A percentile compares a stretch with the other conserved stretches of the same genome.
Evolutionary conservation across 2,888 invertebrate genomes (phyloP).

Genomic region (Zaprionus obscuricornis): DNA sequence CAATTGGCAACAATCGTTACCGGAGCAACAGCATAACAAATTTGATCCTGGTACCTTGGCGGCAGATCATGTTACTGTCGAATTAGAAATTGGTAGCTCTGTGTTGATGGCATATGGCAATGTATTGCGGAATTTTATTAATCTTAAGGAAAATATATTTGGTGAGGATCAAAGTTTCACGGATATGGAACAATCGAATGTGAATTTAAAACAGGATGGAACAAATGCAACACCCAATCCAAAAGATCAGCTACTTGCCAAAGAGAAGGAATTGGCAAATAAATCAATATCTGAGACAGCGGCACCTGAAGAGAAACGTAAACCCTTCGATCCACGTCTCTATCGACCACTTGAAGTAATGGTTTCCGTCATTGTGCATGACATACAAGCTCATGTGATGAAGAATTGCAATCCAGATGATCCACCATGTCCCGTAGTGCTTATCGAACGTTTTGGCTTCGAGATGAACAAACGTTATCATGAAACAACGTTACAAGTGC

Average conservation of each 20-base stretch:
- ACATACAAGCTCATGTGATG: conserved; percentile 95
- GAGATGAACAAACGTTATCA: conserved; percentile 98
- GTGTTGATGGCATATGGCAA: conserved; percentile 96
- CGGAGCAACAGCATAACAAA: conserved; percentile 86
- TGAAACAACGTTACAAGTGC: conserved; percentile 95
- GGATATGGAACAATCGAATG: conserved; percentile 91
- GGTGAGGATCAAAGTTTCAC: conserved; percentile 97
- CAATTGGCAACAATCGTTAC: conserved; percentile 85
- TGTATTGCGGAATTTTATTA: conserved; percentile 93
- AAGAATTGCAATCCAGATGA: conserved; percentile 94
- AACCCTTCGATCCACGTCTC: conserved; percentile 92
- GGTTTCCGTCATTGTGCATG: conserved; percentile 96
- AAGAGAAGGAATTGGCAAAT: conserved; percentile 81
- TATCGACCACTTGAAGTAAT: conserved; percentile 96
- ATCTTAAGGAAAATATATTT: conserved; percentile 98
- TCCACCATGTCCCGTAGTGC: conserved; percentile 94
- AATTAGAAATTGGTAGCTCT: conserved; percentile 97
- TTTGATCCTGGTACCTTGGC: conserved; percentile 94
- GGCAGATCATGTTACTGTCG: conserved; percentile 95
- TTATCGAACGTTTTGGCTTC: conserved; percentile 96
- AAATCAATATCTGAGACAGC: conserved; percentile 83
- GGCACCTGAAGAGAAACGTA: conserved; percentile 86
- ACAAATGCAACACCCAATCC: conserved; percentile 81
- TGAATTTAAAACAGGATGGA: conserved; percentile 83
- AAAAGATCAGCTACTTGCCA: conserved; percentile 83